phyloP scores from a whole-genome alignment of 2,888 invertebrate species.

The Tipula unca region DNA sequence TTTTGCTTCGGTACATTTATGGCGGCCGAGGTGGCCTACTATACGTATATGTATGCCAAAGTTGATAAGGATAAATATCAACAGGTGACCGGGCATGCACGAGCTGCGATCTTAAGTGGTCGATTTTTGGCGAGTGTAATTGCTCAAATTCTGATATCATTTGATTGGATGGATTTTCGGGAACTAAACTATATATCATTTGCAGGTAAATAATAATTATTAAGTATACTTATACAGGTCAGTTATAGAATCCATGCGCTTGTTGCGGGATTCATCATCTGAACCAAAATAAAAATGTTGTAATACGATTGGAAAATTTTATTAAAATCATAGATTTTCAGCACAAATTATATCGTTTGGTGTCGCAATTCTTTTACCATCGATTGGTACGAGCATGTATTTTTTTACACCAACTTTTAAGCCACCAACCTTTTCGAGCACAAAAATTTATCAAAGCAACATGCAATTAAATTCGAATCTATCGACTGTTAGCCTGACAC shows the following conservation, averaged over 20 bases:
- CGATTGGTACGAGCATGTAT: conserved; percentile 65
- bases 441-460: neutral
- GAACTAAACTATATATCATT: conserved; percentile 75
- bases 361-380: conserved; percentile 68
- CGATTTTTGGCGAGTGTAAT: conserved; percentile 65
- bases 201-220: conserved; percentile 46
- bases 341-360: conserved; percentile 62
- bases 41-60: conserved; percentile 89
- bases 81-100: conserved; percentile 74
- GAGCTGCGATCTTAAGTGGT: conserved; percentile 72
- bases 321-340: conserved; percentile 31
- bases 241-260: neutral
- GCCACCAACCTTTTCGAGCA: neutral
- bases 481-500: neutral
- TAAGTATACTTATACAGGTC: neutral
- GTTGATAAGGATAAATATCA: conserved; percentile 68
- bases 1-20: conserved; percentile 75
- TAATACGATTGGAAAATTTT: neutral
- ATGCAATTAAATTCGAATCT: neutral
- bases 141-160: conserved; percentile 66
- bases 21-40: conserved; percentile 88
- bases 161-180: conserved; percentile 56
- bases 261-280: conserved; percentile 10
- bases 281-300: neutral
- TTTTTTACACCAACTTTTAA: conserved; percentile 51